Evolutionary conservation across 2,113 vertebrate species (phyloP).

Genomic region (Sakesphorus luctuosus): DNA sequence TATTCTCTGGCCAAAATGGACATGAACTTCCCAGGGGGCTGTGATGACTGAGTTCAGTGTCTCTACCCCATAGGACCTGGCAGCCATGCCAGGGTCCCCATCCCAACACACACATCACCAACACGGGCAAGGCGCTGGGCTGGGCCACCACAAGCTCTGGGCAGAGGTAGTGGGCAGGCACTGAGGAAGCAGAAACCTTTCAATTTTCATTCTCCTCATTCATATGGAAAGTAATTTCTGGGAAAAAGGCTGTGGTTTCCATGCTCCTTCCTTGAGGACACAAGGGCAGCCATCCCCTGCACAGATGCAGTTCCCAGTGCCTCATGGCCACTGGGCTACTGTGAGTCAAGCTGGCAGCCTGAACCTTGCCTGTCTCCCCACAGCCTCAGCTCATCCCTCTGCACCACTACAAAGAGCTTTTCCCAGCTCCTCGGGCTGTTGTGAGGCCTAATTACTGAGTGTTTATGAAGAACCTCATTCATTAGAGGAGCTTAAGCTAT

Average conservation of each 20-base stretch:
- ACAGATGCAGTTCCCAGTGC: fast-evolving
- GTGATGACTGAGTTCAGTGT: fast-evolving
- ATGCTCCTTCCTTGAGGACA: not conserved
- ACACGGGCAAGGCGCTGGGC: fast-evolving
- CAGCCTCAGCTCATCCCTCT: not conserved
- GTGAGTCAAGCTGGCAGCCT: not conserved
- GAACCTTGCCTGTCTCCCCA: not conserved
- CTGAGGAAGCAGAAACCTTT: not conserved
- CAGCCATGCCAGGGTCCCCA: fast-evolving
- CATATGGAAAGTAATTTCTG: not conserved
- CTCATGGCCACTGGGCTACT: not conserved
- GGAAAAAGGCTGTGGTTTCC: not conserved
- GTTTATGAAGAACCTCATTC: constrained; percentile 60
- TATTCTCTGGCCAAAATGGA: not conserved
- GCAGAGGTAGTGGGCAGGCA: not conserved
- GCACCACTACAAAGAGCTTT: not conserved
- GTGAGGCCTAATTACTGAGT: constrained; percentile 36
- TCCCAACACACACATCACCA: not conserved
- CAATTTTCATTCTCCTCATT: not conserved
- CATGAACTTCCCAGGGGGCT: not conserved
- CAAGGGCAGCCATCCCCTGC: fast-evolving
- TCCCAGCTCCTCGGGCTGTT: not conserved
- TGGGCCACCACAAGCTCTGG: not conserved
- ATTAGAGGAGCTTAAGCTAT: constrained; percentile 55
- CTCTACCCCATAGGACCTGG: not conserved